These are phyloP conservation scores for Calameuta pallipes DNA, from an alignment of 2,888 invertebrate genomes.

Conservation along the genomic window DNA sequence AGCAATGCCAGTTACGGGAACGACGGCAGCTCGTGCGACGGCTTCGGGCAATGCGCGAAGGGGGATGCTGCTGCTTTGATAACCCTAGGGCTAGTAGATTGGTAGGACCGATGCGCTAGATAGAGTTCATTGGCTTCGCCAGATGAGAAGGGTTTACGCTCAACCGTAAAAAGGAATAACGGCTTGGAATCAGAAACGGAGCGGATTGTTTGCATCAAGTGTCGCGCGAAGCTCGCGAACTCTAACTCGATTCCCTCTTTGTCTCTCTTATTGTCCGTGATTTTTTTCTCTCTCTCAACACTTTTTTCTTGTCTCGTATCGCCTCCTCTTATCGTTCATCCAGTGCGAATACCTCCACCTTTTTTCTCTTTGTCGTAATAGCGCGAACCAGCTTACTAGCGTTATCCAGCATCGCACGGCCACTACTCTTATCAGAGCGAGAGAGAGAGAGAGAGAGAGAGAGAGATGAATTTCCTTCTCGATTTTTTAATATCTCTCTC, in stretches of 20 bases:
- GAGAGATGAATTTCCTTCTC: no score
- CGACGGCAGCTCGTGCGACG: background rate
- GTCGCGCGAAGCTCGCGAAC: conserved; percentile 19
- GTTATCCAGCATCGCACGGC: conserved; percentile 15
- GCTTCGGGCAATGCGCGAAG: conserved; percentile 14
- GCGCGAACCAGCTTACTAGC: conserved; percentile 9
- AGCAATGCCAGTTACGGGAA: background rate
- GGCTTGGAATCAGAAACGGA: conserved; percentile 41
- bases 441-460: conserved; percentile 13
- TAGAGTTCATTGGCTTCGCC: conserved; percentile 58
- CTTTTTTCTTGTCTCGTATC: background rate
- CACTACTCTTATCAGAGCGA: conserved; percentile 24
- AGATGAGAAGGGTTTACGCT: conserved; percentile 53
- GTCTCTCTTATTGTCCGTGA: background rate
- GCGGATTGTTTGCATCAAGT: conserved; percentile 42
- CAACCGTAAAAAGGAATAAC: conserved; percentile 51
- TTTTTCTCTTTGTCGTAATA: conserved; percentile 14
- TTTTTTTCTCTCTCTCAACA: background rate
- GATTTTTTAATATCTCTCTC: no score
- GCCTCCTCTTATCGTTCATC: background rate
- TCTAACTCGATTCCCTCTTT: conserved; percentile 18
- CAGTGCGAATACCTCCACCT: background rate
- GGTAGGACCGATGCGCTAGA: conserved; percentile 56
- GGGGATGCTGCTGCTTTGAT: conserved; percentile 47
- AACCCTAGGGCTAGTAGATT: conserved; percentile 60